Evolutionary conservation across 2,797 vertebrate genomes (phyloP).

Genomic region (Aulostomus chinensis): DNA sequence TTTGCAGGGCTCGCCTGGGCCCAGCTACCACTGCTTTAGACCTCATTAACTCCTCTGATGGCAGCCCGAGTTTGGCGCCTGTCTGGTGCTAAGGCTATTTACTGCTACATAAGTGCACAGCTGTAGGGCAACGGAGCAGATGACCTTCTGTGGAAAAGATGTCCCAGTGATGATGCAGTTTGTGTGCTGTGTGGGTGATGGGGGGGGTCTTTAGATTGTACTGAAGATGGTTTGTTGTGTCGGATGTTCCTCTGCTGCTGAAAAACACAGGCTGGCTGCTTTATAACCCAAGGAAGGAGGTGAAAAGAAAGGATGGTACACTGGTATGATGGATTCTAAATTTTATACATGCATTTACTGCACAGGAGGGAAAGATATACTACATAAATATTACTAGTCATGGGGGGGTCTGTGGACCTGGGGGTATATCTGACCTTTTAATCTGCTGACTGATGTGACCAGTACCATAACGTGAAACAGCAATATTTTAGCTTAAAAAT

Average conservation of each 20-base stretch:
- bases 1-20: constrained; percentile 60
- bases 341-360: neutral
- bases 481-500: no score
- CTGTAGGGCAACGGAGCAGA: constrained; percentile 63
- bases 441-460: no score
- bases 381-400: neutral
- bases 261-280: neutral
- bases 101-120: constrained; percentile 71
- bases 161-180: constrained; percentile 43
- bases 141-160: constrained; percentile 76
- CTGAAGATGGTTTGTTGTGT: neutral
- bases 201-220: neutral
- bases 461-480: no score
- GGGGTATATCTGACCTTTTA: no score
- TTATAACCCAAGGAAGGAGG: no score
- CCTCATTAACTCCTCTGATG: constrained; percentile 81
- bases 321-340: neutral
- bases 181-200: constrained; percentile 13
- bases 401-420: no score
- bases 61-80: constrained; percentile 68
- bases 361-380: neutral
- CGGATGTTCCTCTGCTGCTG: neutral
- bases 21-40: constrained; percentile 71
- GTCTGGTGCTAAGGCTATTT: constrained; percentile 78
- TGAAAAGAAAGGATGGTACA: neutral